These are phyloP conservation scores for Isaurus tuberculatus DNA, from an alignment of 92 coral and sea anemone genomes.

Conservation along the genomic window DNA sequence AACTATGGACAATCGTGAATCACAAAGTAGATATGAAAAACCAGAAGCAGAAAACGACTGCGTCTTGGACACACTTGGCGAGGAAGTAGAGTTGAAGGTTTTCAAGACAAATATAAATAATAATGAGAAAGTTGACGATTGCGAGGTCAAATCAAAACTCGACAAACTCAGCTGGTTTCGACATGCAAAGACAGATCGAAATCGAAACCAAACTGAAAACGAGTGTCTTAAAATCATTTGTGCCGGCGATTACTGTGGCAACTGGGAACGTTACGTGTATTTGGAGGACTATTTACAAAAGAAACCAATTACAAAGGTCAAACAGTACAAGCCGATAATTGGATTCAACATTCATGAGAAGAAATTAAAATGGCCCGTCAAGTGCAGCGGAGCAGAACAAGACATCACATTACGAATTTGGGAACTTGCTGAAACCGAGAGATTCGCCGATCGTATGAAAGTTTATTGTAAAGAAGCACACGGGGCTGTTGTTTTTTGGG, in stretches of 20 bases:
- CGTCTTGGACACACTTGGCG: conserved; percentile 29
- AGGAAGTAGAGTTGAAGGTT: conserved; percentile 54
- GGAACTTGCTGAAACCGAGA: conserved; percentile 73
- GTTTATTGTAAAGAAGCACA: conserved; percentile 52
- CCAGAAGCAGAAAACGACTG: conserved; percentile 54
- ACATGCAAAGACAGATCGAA: conserved; percentile 6
- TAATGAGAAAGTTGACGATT: background rate
- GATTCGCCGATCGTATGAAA: conserved; percentile 26
- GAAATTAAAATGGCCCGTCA: conserved; percentile 38
- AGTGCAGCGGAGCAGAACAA: conserved; percentile 24
- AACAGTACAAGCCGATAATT: conserved; percentile 57
- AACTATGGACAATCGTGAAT: background rate
- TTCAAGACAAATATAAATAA: conserved; percentile 48
- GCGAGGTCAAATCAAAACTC: conserved; percentile 5
- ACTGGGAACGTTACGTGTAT: conserved; percentile 70
- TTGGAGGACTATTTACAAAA: conserved; percentile 66
- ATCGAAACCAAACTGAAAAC: conserved; percentile 14
- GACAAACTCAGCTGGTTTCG: conserved; percentile 17
- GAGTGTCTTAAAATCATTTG: conserved; percentile 63
- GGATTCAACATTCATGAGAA: conserved; percentile 57
- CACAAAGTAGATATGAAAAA: conserved; percentile 28
- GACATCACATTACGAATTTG: conserved; percentile 64
- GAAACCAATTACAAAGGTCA: conserved; percentile 51
- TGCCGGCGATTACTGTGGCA: conserved; percentile 71
- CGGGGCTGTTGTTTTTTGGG: conserved; percentile 83